Evolutionary conservation across 2,113 vertebrate genomes (phyloP).

Genomic region (Bufo bufo): DNA sequence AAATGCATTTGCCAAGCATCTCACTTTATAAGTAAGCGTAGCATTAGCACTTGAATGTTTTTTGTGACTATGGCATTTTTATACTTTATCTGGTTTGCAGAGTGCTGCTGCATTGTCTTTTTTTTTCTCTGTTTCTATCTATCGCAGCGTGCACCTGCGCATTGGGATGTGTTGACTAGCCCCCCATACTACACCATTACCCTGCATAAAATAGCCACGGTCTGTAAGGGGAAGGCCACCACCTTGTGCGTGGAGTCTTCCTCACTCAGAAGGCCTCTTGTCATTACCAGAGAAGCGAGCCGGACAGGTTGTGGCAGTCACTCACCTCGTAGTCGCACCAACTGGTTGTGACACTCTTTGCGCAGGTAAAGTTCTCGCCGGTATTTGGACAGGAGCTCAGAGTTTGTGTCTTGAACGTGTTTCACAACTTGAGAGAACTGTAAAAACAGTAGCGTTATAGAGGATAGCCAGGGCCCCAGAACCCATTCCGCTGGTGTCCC

Average conservation of each 20-base stretch:
- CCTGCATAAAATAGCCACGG: not conserved
- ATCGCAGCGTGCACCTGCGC: too few relatives aligned
- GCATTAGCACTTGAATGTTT: too few relatives aligned
- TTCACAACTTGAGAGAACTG: constrained; percentile 91
- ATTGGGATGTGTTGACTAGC: too few relatives aligned
- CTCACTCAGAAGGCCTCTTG: not conserved
- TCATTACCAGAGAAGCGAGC: not conserved
- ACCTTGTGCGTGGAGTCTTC: not conserved
- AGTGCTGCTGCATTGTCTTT: too few relatives aligned
- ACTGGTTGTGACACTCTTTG: constrained; percentile 95
- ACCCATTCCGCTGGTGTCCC: not conserved
- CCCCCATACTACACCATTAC: not conserved
- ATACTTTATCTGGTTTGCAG: too few relatives aligned
- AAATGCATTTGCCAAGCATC: too few relatives aligned
- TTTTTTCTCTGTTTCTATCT: too few relatives aligned
- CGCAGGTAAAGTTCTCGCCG: constrained; percentile 93
- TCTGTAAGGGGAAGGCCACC: not conserved
- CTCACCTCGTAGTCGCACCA: constrained; percentile 92
- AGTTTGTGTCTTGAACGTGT: constrained; percentile 86
- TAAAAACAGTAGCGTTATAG: too few relatives aligned
- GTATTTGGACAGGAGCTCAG: constrained; percentile 91
- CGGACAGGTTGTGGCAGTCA: too few relatives aligned
- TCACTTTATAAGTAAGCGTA: too few relatives aligned
- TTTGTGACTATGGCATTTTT: too few relatives aligned
- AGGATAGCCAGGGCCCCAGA: not conserved